Evolutionary conservation across 2,113 vertebrate genomes (phyloP), one percentile per base, ranked within the genome.

Genomic region (Picathartes gymnocephalus): DNA sequence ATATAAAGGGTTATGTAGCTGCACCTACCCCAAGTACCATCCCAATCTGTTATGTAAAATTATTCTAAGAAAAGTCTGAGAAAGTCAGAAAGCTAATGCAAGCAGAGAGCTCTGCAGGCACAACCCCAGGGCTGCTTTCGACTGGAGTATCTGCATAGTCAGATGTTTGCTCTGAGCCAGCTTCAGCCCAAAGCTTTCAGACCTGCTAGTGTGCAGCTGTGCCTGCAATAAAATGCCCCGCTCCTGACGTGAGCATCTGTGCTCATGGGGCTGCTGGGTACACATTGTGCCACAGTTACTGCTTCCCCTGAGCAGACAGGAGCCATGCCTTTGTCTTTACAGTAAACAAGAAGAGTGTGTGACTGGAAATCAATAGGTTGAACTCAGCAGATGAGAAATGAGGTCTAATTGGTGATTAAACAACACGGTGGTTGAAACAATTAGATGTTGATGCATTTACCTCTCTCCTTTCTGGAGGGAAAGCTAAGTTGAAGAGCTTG

Each of bases 361-460:
- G 93, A 74, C 70, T 89, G 57, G 51, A 93, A 95, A 95, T 95
- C 39, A 3, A 89, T 93, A 76, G 37, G 61, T 48, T 95, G 77
- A 87, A 58, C 25, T 95, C 60, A 79, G 40, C 77, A 91, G 80
- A 87, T 92, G 83, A 96, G 94, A 86, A 95, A 96, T 89, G 81
- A 93, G 61, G 77, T 91, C 70, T 96, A 92, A 96, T 35, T 85
- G 73, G 83, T 64, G 77, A 95, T 95, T 92, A 93, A 96, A 92
- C 70, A 93, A 78, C 80, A 73, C 0, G 0, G 50, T 71, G 21
- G 28, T 81, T 88, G 86, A 74, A 95, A 78, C 69, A 79, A 78
- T 93, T 88, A 93, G 44, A n/a, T 72, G 86, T 42, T 0, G 0
- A 82, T 70, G 56, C 44, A 18, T 78, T 92, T 81, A 37, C 72